phyloP scores from a whole-genome alignment of 2,888 invertebrate genomes.

The Leptinotarsa peninsularis region DNA sequence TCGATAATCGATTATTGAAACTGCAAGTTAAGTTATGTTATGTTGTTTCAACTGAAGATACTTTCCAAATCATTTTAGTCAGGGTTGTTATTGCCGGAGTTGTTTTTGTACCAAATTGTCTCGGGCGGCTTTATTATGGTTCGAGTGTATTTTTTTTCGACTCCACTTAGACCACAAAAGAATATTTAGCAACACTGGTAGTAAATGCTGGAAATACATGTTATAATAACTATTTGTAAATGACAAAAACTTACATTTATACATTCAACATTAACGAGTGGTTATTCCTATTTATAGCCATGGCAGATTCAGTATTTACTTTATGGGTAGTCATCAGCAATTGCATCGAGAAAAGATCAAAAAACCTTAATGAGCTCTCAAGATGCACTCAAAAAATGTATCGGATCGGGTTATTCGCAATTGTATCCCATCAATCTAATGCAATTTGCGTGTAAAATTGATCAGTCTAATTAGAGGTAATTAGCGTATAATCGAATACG shows the following conservation, averaged over 20 bases:
- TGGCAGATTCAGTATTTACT: neutral
- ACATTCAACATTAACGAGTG: neutral
- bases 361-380: slow-evolving; percentile 17
- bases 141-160: too few species aligned
- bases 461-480: slow-evolving; percentile 34
- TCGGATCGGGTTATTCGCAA: slow-evolving; percentile 15
- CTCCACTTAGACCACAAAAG: too few species aligned
- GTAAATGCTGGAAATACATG: too few species aligned
- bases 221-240: neutral
- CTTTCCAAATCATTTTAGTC: too few species aligned
- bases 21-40: too few species aligned
- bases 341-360: neutral
- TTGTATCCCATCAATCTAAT: slow-evolving; percentile 24
- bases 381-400: slow-evolving; percentile 4
- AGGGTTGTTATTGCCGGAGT: too few species aligned
- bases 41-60: too few species aligned
- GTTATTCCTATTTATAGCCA: neutral
- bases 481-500: slow-evolving; percentile 31
- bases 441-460: slow-evolving; percentile 39
- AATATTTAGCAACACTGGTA: too few species aligned
- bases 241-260: neutral
- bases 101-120: too few species aligned
- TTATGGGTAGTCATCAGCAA: neutral
- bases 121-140: too few species aligned
- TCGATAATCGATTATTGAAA: too few species aligned